These are phyloP conservation scores for Clitarchus hookeri DNA, from an alignment of 2,888 invertebrate species.

Conservation along the genomic window DNA sequence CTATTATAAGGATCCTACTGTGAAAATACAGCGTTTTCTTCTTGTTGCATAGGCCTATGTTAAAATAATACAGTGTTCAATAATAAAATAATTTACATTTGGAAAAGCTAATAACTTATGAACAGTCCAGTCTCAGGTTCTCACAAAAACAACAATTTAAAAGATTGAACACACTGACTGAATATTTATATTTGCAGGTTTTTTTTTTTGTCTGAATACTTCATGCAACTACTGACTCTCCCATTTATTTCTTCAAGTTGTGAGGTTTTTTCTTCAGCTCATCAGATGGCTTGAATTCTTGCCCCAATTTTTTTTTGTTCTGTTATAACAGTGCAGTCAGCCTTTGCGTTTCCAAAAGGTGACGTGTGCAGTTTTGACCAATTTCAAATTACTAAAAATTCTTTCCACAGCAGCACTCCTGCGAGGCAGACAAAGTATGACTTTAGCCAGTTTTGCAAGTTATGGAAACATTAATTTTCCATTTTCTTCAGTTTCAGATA, in stretches of 20 bases:
- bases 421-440: conserved; percentile 7
- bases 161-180: too few species aligned
- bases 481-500: conserved; percentile 10
- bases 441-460: conserved; percentile 19
- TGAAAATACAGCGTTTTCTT: too few species aligned
- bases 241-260: background rate
- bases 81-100: too few species aligned
- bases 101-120: too few species aligned
- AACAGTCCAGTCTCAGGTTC: too few species aligned
- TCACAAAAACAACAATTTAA: too few species aligned
- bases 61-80: too few species aligned
- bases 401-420: conserved; percentile 22
- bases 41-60: too few species aligned
- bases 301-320: background rate
- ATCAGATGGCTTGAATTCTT: background rate
- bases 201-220: too few species aligned
- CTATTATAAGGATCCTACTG: too few species aligned
- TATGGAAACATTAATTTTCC: conserved; percentile 11
- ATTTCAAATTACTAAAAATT: conserved; percentile 20
- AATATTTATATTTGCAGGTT: too few species aligned
- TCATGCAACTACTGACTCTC: too few species aligned
- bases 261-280: background rate
- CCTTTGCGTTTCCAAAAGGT: conserved; percentile 18
- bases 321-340: conserved; percentile 18
- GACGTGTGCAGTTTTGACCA: conserved; percentile 22